Evolutionary conservation across 2,797 vertebrate species (phyloP).

Genomic region (Diplodus sargus): DNA sequence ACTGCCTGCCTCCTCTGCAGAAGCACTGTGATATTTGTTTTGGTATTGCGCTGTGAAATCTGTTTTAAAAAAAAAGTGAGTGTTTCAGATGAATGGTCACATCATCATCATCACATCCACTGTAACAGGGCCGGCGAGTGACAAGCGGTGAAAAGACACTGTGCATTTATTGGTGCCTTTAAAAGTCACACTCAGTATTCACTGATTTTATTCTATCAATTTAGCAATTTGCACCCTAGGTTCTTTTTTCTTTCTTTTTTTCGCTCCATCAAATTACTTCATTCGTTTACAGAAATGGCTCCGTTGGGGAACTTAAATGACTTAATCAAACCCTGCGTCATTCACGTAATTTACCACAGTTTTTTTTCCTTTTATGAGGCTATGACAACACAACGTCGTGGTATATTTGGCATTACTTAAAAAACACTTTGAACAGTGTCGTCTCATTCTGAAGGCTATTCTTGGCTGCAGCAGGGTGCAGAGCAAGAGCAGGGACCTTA

Average conservation of each 20-base stretch:
- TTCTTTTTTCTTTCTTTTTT: background rate
- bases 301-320: background rate
- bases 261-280: background rate
- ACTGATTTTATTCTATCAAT: background rate
- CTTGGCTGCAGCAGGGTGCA: background rate
- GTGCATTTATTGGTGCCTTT: background rate
- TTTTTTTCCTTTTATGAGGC: background rate
- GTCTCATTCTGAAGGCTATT: background rate
- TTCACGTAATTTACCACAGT: background rate
- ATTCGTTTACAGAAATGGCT: background rate
- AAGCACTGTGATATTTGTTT: background rate
- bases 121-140: background rate
- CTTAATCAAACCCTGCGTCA: background rate
- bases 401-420: no score
- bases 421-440: background rate
- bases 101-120: background rate
- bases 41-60: background rate
- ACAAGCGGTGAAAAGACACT: background rate
- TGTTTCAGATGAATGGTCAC: background rate
- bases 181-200: background rate
- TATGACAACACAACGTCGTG: background rate
- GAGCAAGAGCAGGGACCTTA: background rate
- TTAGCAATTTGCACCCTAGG: background rate
- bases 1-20: background rate
- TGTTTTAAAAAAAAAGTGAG: background rate